Evolutionary conservation across 2,797 vertebrate species (phyloP).

Genomic region (Phoxinus dragarum): DNA sequence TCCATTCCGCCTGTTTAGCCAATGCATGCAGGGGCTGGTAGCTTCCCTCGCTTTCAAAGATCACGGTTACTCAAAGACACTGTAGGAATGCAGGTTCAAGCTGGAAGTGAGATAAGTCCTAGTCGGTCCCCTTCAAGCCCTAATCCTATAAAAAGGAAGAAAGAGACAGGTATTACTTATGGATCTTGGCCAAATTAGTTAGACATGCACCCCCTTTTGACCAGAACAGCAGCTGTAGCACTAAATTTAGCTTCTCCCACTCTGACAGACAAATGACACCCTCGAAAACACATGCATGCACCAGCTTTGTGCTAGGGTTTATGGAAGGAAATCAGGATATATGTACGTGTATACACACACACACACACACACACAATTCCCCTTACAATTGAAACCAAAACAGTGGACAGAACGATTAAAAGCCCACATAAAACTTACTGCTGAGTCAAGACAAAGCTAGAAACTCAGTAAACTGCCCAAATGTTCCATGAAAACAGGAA

Average conservation of each 20-base stretch:
- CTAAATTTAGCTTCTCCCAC: constrained; percentile 70
- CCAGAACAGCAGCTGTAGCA: constrained; percentile 69
- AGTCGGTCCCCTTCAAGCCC: background rate
- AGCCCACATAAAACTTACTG: background rate
- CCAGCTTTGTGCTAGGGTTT: background rate
- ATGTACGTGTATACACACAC: background rate
- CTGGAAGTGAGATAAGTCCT: background rate
- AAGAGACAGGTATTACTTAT: background rate
- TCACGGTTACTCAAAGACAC: background rate
- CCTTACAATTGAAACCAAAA: background rate
- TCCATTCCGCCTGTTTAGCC: background rate
- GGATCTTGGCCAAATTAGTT: background rate
- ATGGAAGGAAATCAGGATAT: background rate
- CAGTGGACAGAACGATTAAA: background rate
- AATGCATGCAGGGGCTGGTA: constrained; percentile 19
- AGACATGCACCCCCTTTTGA: constrained; percentile 33
- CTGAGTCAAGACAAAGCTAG: constrained; percentile 24
- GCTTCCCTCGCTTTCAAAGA: constrained; percentile 19
- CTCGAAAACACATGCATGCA: constrained; percentile 16
- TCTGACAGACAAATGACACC: constrained; percentile 49
- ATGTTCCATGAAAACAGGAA: constrained; percentile 75
- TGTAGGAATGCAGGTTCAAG: background rate
- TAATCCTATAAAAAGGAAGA: background rate
- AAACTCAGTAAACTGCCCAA: background rate
- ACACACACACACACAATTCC: background rate